Percentiles rank a stretch among this genome's conserved stretches.
These are phyloP conservation scores for Potamilus streckersoni DNA, from an alignment of 1,140 invertebrate genomes.

Conservation along the genomic window DNA sequence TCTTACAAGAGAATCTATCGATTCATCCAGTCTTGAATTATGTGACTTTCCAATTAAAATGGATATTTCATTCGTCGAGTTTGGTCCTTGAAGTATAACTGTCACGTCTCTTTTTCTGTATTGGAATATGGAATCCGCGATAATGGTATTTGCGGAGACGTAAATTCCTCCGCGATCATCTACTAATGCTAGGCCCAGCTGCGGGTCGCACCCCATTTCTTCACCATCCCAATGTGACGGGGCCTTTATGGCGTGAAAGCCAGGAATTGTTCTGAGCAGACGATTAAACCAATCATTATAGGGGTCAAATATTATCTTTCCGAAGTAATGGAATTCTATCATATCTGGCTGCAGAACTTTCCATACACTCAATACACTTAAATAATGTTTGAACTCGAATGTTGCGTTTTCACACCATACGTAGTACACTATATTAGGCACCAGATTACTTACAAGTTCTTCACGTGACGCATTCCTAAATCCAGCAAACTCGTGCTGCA, in stretches of 20 bases:
- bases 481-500: slow-evolving; percentile 20
- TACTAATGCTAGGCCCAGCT: slow-evolving; percentile 41
- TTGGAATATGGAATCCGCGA: slow-evolving; percentile 28
- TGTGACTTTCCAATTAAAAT: slow-evolving; percentile 22
- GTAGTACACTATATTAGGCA: slow-evolving; percentile 38
- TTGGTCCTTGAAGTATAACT: slow-evolving; percentile 2
- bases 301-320: slow-evolving; percentile 25
- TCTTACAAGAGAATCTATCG: slow-evolving; percentile 13
- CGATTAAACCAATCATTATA: slow-evolving; percentile 49
- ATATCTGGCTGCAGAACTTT: slow-evolving; percentile 45
- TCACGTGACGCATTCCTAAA: background rate
- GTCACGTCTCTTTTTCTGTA: slow-evolving; percentile 28
- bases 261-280: slow-evolving; percentile 33
- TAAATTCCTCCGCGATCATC: slow-evolving; percentile 51
- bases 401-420: slow-evolving; percentile 45
- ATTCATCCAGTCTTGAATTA: slow-evolving; percentile 19
- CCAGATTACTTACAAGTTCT: slow-evolving; percentile 4
- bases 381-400: slow-evolving; percentile 51
- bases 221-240: slow-evolving; percentile 30
- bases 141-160: slow-evolving; percentile 36
- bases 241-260: slow-evolving; percentile 29
- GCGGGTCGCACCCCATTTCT: slow-evolving; percentile 33
- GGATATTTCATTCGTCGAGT: slow-evolving; percentile 6
- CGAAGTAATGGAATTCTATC: slow-evolving; percentile 38
- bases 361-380: slow-evolving; percentile 53